A percentile compares a stretch with the other conserved stretches of the same genome.
Conservation (phyloP, 2,888 invertebrate genomes). For the Plutella xylostella region DNA sequence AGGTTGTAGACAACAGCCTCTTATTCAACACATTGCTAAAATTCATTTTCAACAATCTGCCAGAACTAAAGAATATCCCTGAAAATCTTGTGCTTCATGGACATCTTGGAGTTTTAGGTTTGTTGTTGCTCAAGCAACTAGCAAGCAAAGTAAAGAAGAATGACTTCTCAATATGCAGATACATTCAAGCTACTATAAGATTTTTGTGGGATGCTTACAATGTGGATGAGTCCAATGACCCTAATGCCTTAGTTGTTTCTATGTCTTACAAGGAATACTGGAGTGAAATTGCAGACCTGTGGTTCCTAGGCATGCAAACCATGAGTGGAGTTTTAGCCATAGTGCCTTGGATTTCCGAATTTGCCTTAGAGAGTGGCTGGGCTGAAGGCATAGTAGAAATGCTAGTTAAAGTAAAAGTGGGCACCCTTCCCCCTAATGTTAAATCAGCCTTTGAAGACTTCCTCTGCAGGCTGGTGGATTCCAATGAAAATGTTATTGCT, state of each 20-base stretch:
- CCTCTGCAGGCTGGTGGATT: constrained; percentile 84
- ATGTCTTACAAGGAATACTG: constrained; percentile 89
- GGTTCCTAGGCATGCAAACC: constrained; percentile 96
- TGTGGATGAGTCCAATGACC: constrained; percentile 89
- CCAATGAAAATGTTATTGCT: constrained; percentile 78
- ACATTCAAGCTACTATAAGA: constrained; percentile 88
- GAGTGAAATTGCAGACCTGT: constrained; percentile 90
- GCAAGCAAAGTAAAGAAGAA: constrained; percentile 86
- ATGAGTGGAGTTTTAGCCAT: constrained; percentile 84
- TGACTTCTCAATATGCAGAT: constrained; percentile 89
- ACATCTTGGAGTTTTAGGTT: constrained; percentile 84
- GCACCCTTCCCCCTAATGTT: constrained; percentile 84
- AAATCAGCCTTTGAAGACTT: constrained; percentile 93
- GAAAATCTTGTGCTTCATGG: constrained; percentile 89
- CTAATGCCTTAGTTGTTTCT: constrained; percentile 83
- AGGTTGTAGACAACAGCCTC: constrained; percentile 81
- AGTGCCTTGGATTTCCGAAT: constrained; percentile 91
- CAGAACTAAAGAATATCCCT: constrained; percentile 84
- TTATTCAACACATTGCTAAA: constrained; percentile 84
- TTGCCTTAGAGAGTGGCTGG: constrained; percentile 95
- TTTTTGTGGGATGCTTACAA: constrained; percentile 95
- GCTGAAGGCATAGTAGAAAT: constrained; percentile 88
- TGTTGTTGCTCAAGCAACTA: constrained; percentile 86
- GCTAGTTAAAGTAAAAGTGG: constrained; percentile 84
- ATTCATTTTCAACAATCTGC: constrained; percentile 86